phyloP scores from a whole-genome alignment of 2,113 vertebrate species.

The Pandion haliaetus region DNA sequence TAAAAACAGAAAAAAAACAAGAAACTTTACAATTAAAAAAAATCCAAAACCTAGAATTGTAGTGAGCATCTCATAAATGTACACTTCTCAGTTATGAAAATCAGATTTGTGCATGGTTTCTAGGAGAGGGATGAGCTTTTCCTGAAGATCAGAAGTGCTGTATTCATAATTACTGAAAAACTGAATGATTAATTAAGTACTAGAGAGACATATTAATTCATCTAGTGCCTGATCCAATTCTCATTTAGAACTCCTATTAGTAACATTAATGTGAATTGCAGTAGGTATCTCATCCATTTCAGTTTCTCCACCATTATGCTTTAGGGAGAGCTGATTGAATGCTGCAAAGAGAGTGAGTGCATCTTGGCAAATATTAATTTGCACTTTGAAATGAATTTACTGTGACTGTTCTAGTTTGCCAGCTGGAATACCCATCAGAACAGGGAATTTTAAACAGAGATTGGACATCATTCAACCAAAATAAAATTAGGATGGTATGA shows the following conservation, averaged over 20 bases:
- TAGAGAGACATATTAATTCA: constrained; percentile 39
- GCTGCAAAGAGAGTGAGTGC: constrained; percentile 38
- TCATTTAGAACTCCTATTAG: constrained; percentile 49
- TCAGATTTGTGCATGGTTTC: neutral
- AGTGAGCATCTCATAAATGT: neutral
- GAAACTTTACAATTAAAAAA: neutral
- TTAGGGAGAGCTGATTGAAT: constrained; percentile 38
- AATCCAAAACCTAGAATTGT: neutral
- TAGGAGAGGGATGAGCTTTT: neutral
- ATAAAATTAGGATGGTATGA: constrained; percentile 19
- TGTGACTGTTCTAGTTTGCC: constrained; percentile 59
- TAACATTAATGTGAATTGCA: constrained; percentile 31
- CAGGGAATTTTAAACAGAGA: constrained; percentile 37
- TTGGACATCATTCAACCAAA: constrained; percentile 37
- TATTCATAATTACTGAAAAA: constrained; percentile 39
- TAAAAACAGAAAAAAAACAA: neutral
- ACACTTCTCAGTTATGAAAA: neutral
- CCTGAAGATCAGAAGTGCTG: constrained; percentile 18
- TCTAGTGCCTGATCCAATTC: constrained; percentile 24
- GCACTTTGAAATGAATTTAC: constrained; percentile 61
- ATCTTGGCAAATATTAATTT: constrained; percentile 68
- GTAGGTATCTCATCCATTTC: constrained; percentile 45
- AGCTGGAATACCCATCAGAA: constrained; percentile 56
- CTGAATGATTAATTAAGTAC: constrained; percentile 51
- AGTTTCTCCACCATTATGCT: constrained; percentile 4